Base-by-base conservation (phyloP, 2,888 invertebrate genomes). In the Eupithecia abbreviata region DNA sequence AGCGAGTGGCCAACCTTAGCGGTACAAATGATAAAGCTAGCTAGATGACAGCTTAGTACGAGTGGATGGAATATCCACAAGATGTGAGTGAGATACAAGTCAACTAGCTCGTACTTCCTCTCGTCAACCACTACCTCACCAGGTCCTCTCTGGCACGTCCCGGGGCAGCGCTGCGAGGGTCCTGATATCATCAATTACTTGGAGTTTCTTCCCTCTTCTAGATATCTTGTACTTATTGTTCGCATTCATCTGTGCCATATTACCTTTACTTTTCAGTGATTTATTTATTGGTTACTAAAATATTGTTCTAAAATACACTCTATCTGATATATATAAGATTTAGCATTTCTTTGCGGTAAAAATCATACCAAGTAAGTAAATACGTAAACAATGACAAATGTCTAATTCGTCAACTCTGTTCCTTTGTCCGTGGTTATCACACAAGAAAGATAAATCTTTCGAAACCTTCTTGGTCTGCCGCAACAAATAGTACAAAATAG, bases 91-190 rank as follows among this genome's bases (percentile, higher is more conserved):
- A 30, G 30, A 30, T 30, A 30, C 30, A 30, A 30, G 30, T 30
- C 30, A 30, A 30, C 30, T 30, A 30, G 30, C 30, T 62, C 62
- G 12, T 30, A 3, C 5, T 30, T 65, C 62, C 30, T 41, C 12
- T 7, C n/a, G 4, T 4, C 7, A 18, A 4, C 30, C 62, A 62
- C 3, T 10, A 18, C 67, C 51, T 47, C 87, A 94, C 94, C 94
- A 95, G 62, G 89, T 92, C 58, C 92, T 86, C 82, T 94, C 94
- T 4, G 93, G 89, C 13, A 95, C 86, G 78, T 93, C 94, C 80
- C 90, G 93, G 0, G 94, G 94, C 78, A 95, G 83, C 5, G 91
- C 91, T 3, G 87, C 71, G 66, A 94, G 79, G 1, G 87, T 89
- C 73, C 91, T 87, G 55, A 87, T 87, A 65, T 93, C 93, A 75